Percentiles rank a stretch among this genome's conserved stretches.
Evolutionary conservation across 2,113 vertebrate genomes (phyloP).

Genomic region (Drymodes brunneopygia): DNA sequence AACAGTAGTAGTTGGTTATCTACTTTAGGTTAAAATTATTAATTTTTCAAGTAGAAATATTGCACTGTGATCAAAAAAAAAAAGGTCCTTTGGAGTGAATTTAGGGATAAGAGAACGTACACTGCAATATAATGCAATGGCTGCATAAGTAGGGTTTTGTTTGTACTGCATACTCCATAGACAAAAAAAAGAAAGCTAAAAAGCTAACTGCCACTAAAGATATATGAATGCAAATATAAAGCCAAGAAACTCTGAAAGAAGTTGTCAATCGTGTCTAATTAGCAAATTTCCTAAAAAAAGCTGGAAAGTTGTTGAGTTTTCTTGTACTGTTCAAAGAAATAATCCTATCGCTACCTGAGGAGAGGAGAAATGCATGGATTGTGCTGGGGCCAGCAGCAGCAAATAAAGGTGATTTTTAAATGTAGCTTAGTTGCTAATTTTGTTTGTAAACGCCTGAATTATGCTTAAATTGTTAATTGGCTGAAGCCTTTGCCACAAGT

Average conservation of each 20-base stretch:
- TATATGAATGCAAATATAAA: not conserved
- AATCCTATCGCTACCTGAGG: not conserved
- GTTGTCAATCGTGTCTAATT: not conserved
- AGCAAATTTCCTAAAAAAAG: not conserved
- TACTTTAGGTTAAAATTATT: not conserved
- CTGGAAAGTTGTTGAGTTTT: not conserved
- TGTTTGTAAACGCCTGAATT: not conserved
- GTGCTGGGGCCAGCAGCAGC: not conserved
- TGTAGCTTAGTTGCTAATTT: not conserved
- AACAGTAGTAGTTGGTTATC: no score
- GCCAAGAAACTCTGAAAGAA: not conserved
- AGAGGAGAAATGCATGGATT: not conserved
- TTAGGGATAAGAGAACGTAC: not conserved
- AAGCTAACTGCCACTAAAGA: not conserved
- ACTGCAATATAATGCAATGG: not conserved
- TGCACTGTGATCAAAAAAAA: not conserved
- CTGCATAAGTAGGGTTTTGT: not conserved
- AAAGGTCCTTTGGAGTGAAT: not conserved
- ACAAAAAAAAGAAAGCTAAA: not conserved
- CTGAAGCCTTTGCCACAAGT: not conserved
- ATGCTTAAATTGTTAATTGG: not conserved
- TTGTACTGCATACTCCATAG: not conserved
- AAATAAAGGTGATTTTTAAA: not conserved
- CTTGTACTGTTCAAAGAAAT: not conserved
- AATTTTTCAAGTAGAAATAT: not conserved